Conservation (phyloP, 2,888 invertebrate species). For the Deroplatys truncata region DNA sequence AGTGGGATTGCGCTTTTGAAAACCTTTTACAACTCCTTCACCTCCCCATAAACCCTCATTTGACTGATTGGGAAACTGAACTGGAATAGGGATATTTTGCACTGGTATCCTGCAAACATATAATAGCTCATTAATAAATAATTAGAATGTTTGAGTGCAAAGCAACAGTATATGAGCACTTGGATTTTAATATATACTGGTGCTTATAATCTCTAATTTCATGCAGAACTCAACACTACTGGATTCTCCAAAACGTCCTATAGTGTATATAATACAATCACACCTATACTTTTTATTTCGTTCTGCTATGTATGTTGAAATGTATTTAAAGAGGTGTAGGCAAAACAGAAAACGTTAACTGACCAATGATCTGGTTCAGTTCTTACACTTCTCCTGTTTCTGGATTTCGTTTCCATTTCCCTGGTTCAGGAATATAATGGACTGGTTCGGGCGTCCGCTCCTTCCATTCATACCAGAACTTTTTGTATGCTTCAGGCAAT, state of each 20-base stretch:
- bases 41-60: conserved; percentile 94
- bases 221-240: too few relatives aligned
- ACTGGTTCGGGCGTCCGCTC: conserved; percentile 55
- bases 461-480: conserved; percentile 85
- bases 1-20: conserved; percentile 58
- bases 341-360: too few relatives aligned
- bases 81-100: conserved; percentile 71
- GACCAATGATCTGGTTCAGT: too few relatives aligned
- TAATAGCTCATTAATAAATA: conserved; percentile 4
- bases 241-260: too few relatives aligned
- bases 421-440: conserved; percentile 69
- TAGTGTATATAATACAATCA: too few relatives aligned
- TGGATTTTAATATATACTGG: not conserved
- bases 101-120: conserved; percentile 52
- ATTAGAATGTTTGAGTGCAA: not conserved
- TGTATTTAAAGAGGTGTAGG: too few relatives aligned
- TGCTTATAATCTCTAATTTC: too few relatives aligned
- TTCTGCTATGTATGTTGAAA: too few relatives aligned
- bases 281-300: too few relatives aligned
- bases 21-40: conserved; percentile 88
- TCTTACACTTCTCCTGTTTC: conserved; percentile 67
- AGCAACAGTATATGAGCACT: not conserved
- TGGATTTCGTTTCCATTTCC: conserved; percentile 68
- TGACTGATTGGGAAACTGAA: conserved; percentile 73
- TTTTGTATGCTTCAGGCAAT: conserved; percentile 71